Conservation (phyloP, 2,797 vertebrate species). For the Sebastes steindachneri region DNA sequence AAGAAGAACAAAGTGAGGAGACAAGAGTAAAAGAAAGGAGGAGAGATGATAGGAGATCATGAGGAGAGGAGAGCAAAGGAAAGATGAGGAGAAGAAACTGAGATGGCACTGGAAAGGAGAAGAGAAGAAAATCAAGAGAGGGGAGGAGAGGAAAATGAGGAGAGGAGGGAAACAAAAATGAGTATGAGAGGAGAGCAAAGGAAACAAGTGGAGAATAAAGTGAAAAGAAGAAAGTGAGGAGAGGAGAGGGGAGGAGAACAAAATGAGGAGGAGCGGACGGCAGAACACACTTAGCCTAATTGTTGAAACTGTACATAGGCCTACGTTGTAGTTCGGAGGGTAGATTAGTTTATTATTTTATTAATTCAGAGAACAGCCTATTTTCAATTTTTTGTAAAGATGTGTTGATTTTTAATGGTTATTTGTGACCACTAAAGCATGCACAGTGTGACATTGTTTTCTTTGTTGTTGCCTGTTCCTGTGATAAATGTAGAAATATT, state of each 20-base stretch:
- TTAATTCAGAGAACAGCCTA: neutral
- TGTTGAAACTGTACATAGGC: neutral
- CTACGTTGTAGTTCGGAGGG: neutral
- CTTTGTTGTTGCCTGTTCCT: neutral
- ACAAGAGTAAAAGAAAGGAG: neutral
- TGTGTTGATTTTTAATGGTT: neutral
- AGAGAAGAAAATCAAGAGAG: neutral
- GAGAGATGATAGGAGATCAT: neutral
- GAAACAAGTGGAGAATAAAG: neutral
- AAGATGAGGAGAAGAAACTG: neutral
- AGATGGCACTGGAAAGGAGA: neutral
- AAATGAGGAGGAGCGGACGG: neutral
- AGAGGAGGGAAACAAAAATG: neutral
- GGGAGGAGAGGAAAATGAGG: neutral
- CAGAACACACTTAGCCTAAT: neutral
- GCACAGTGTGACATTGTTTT: neutral
- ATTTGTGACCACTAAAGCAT: neutral
- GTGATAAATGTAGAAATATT: neutral
- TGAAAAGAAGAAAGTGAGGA: neutral
- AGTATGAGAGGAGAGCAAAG: neutral
- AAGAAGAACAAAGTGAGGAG: neutral
- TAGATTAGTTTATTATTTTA: neutral
- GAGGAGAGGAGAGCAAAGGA: neutral
- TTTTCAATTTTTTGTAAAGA: neutral
- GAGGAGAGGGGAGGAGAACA: neutral